These are phyloP conservation scores for Psittacula cyanocephala DNA, from an alignment of 2,113 vertebrate species.

Conservation along the genomic window DNA sequence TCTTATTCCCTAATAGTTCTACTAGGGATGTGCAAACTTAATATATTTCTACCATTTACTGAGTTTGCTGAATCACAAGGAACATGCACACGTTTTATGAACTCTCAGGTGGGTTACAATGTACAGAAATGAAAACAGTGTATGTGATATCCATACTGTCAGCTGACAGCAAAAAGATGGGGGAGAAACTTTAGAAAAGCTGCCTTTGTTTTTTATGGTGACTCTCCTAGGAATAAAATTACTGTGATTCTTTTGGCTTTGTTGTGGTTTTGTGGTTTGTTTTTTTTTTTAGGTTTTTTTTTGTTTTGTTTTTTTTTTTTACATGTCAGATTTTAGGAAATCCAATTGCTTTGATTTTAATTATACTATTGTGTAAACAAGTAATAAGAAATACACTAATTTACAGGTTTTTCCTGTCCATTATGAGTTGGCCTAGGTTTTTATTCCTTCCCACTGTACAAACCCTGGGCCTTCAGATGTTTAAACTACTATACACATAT, in stretches of 20 bases:
- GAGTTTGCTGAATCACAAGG: not conserved
- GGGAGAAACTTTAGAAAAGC: not conserved
- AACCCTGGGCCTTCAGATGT: not conserved
- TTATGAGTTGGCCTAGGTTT: not conserved
- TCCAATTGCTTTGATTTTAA: not conserved
- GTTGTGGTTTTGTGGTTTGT: fast-evolving
- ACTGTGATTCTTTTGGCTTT: not conserved
- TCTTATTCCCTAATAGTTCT: conserved; percentile 29
- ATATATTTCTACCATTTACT: conserved; percentile 40
- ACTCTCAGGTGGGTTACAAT: not conserved
- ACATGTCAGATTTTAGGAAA: not conserved
- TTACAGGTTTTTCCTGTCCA: not conserved
- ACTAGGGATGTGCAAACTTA: conserved; percentile 14
- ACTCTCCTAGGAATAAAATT: not conserved
- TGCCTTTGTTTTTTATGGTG: not conserved
- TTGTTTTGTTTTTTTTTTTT: not conserved
- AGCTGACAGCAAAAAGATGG: not conserved
- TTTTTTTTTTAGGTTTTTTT: not conserved
- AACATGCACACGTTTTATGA: conserved; percentile 30
- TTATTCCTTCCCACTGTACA: not conserved
- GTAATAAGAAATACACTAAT: not conserved
- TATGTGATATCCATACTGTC: not conserved
- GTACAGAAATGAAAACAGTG: conserved; percentile 37
- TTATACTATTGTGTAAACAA: not conserved
- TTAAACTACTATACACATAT: not conserved